Conservation (phyloP, 2,888 invertebrate species). For the Dynastes maya region DNA sequence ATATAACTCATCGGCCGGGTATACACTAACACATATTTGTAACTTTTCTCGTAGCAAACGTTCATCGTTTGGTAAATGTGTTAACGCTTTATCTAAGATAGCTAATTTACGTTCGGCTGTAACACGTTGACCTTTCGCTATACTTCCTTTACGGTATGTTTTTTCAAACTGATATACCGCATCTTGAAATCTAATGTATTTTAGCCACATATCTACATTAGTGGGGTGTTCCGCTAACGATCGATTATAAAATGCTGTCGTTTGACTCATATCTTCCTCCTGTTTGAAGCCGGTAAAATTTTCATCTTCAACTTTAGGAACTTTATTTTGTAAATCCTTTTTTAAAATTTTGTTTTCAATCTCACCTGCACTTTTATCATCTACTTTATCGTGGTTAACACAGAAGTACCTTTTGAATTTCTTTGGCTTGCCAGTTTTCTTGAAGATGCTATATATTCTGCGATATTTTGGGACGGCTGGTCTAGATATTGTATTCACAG, state of each 20-base stretch:
- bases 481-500: conserved; percentile 76
- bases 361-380: conserved; percentile 56
- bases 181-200: conserved; percentile 76
- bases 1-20: conserved; percentile 76
- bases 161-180: conserved; percentile 70
- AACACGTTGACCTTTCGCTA: conserved; percentile 69
- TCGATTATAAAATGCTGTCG: conserved; percentile 73
- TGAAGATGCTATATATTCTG: conserved; percentile 60
- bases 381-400: conserved; percentile 56
- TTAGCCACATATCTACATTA: conserved; percentile 75
- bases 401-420: conserved; percentile 65
- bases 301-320: conserved; percentile 48
- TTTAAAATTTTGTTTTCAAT: conserved; percentile 50
- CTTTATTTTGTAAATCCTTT: conserved; percentile 52
- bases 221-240: conserved; percentile 71
- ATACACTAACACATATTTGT: conserved; percentile 70
- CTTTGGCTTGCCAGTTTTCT: conserved; percentile 56
- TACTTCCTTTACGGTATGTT: conserved; percentile 67
- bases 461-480: conserved; percentile 77
- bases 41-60: conserved; percentile 72
- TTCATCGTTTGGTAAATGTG: conserved; percentile 73
- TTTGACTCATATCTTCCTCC: conserved; percentile 71
- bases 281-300: conserved; percentile 64
- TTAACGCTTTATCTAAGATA: conserved; percentile 76
- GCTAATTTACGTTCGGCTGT: conserved; percentile 75